Evolutionary conservation across 2,113 vertebrate species (phyloP), one percentile per base, ranked within the genome.

Genomic region (Tetraodon nigroviridis): DNA sequence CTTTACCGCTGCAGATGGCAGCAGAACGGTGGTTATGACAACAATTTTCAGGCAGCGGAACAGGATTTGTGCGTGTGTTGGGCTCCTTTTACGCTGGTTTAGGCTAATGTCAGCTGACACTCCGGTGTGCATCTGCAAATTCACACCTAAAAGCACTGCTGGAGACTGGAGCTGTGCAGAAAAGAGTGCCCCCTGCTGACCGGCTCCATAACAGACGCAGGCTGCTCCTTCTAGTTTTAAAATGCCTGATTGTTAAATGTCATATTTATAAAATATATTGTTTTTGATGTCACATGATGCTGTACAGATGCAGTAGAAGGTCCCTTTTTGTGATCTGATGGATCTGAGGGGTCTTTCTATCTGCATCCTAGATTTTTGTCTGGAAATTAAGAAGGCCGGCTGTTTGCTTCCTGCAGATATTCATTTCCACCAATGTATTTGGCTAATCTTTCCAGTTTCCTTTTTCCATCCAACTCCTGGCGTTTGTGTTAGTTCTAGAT

Each of bases 1-100:
- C 32, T 37, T 37, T 37, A 12, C 53, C n/a, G 24, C 74, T 61
- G 68, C 50, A 71, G 75, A 40, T 64, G 68, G 76, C 73, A 79
- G 64, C 53, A 76, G 61, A 76, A 47, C 62, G 52, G 29, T 54
- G 13, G 54, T 41, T 40, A 64, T 10, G 45, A 53, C 63, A 61
- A 67, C 61, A 54, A 54, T 76, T 54, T 73, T 70, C 63, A 7
- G 22, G 22, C 7, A 24, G 15, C 16, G 20, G 44, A 40, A 17
- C 27, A 3, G 49, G 7, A 47, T 27, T 44, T 48, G 17, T 37
- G 32, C 32, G 32, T 37, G 32, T 37, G 32, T 37, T 37, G 32
- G 32, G 32, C 11, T 37, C 32, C 12, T 37, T 37, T 37, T 27
- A 27, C 7, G 24, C 24, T 27, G 24, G 24, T 37, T 37, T 11